phyloP scores from a whole-genome alignment of 2,797 vertebrate genomes.

The Phrynocephalus guinanensis region DNA sequence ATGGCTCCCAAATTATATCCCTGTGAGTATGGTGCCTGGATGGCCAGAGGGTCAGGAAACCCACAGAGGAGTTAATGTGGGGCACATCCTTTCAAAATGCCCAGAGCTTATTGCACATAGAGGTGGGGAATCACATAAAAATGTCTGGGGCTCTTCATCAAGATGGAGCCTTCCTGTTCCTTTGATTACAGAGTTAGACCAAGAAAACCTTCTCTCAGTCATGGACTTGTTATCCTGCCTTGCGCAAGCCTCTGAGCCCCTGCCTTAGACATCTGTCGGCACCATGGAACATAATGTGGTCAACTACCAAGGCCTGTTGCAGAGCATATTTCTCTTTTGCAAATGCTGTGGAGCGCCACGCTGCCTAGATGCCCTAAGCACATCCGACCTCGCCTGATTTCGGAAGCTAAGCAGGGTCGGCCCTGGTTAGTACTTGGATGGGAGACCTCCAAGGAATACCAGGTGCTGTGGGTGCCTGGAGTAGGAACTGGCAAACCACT shows the following conservation, averaged over 20 bases:
- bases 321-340: not conserved
- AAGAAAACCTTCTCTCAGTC: not conserved
- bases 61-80: no score
- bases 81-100: not conserved
- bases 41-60: no score
- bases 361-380: no score
- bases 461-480: no score
- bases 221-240: not conserved
- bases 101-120: not conserved
- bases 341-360: not conserved
- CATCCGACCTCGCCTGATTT: no score
- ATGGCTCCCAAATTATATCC: conserved; percentile 94
- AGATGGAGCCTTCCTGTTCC: not conserved
- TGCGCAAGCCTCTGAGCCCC: not conserved
- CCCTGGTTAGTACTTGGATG: no score
- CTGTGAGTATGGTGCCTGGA: conserved; percentile 78
- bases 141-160: not conserved
- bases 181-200: not conserved
- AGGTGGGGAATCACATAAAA: no score
- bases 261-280: not conserved
- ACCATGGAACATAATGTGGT: not conserved
- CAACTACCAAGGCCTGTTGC: not conserved
- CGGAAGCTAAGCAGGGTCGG: no score
- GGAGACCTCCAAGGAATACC: no score
- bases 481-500: no score